These are phyloP conservation scores for Liposcelis brunnea DNA, from an alignment of 2,888 invertebrate species.

Conservation along the genomic window DNA sequence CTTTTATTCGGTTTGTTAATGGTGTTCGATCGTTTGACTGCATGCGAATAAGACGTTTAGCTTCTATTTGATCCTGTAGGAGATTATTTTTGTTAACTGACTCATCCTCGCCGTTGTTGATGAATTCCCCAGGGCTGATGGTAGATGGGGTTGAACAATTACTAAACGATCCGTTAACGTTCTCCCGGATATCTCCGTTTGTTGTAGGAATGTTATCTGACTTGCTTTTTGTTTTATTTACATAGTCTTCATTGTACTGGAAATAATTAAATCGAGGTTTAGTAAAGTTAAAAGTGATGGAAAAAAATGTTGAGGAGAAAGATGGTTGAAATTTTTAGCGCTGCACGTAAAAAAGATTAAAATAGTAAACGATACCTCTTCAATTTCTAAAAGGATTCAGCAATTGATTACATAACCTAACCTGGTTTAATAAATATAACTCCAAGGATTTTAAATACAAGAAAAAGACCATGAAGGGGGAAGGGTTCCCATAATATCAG, in stretches of 20 bases:
- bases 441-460: no score
- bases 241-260: constrained; percentile 1
- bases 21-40: constrained; percentile 2
- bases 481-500: no score
- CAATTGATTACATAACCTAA: no score
- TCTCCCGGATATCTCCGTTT: constrained; percentile 21
- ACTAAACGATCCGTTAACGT: constrained; percentile 25
- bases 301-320: constrained; percentile 13
- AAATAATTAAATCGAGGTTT: no score
- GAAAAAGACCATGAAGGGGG: no score
- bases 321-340: no score
- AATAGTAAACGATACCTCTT: no score
- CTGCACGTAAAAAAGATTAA: no score
- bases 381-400: no score
- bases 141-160: constrained; percentile 31
- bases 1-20: neutral
- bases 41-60: constrained; percentile 2
- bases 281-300: constrained; percentile 10
- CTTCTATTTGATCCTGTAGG: constrained; percentile 4
- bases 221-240: constrained; percentile 1
- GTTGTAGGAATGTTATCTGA: neutral
- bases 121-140: constrained; percentile 29
- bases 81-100: constrained; percentile 16
- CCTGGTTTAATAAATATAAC: no score
- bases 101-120: constrained; percentile 18